These are phyloP conservation scores for Paramisgurnus dabryanus DNA, from an alignment of 2,113 vertebrate species.

Conservation along the genomic window DNA sequence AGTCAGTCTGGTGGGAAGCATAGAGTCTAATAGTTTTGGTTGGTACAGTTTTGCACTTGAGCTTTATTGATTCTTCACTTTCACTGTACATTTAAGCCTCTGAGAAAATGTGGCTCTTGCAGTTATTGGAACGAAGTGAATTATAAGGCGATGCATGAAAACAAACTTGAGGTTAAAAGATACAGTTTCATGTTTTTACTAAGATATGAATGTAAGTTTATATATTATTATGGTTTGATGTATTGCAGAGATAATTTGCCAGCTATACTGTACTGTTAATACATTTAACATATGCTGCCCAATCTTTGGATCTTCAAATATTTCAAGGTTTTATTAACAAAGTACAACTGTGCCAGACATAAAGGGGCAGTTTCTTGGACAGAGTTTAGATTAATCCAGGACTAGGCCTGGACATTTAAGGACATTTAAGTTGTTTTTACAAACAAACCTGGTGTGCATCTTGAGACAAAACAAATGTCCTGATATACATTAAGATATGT, in stretches of 20 bases:
- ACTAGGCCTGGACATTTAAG: too few species aligned
- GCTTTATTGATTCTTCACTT: conserved; percentile 40
- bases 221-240: conserved; percentile 5
- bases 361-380: neutral
- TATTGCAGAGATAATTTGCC: neutral
- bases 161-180: conserved; percentile 31
- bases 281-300: neutral
- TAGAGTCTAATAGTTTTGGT: conserved; percentile 33
- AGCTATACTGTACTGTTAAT: neutral
- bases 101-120: conserved; percentile 1
- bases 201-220: conserved; percentile 29
- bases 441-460: too few species aligned
- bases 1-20: conserved; percentile 18
- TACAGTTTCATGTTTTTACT: conserved; percentile 4
- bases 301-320: neutral
- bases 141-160: conserved; percentile 28
- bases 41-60: neutral
- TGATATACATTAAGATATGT: too few species aligned
- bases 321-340: neutral
- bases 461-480: too few species aligned
- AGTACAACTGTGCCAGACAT: neutral
- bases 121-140: conserved; percentile 32
- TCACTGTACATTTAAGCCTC: conserved; percentile 22
- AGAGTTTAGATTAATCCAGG: too few species aligned
- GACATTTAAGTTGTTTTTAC: too few species aligned